Evolutionary conservation across 2,888 invertebrate species (phyloP).

Genomic region (Acanthopleura granulata): DNA sequence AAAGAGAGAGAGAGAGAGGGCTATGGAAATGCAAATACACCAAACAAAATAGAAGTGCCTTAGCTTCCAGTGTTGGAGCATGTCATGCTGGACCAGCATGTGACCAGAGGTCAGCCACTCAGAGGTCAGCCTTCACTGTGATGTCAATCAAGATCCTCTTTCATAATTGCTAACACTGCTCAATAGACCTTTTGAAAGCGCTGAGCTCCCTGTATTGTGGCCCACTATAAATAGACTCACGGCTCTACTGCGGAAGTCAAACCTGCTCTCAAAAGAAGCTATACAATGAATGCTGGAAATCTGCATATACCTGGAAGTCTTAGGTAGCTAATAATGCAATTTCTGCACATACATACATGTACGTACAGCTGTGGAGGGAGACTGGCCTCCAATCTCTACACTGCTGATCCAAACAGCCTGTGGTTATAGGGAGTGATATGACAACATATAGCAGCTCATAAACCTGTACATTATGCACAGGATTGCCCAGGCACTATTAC

Average conservation of each 20-base stretch:
- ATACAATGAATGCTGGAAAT: background rate
- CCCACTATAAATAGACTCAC: too few relatives aligned
- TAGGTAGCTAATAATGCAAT: too few relatives aligned
- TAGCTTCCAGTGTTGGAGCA: background rate
- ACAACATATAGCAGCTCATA: too few relatives aligned
- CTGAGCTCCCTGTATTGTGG: background rate
- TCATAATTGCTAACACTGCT: background rate
- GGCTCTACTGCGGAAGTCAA: background rate
- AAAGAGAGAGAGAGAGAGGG: too few relatives aligned
- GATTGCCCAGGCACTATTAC: too few relatives aligned
- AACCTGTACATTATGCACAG: too few relatives aligned
- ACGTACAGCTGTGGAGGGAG: too few relatives aligned
- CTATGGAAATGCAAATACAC: constrained; percentile 9
- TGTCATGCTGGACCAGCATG: constrained; percentile 4
- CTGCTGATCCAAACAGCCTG: too few relatives aligned
- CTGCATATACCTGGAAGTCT: background rate
- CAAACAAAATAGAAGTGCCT: background rate
- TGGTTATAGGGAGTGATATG: too few relatives aligned
- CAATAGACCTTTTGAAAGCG: background rate
- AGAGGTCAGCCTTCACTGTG: constrained; percentile 13
- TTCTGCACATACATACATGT: too few relatives aligned
- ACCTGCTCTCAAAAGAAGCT: constrained; percentile 11
- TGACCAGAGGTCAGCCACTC: constrained; percentile 3
- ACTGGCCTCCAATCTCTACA: too few relatives aligned
- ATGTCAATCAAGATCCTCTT: constrained; percentile 8